Base-by-base conservation (phyloP, 2,888 invertebrate species). In the Callyntrura guangdongensis region DNA sequence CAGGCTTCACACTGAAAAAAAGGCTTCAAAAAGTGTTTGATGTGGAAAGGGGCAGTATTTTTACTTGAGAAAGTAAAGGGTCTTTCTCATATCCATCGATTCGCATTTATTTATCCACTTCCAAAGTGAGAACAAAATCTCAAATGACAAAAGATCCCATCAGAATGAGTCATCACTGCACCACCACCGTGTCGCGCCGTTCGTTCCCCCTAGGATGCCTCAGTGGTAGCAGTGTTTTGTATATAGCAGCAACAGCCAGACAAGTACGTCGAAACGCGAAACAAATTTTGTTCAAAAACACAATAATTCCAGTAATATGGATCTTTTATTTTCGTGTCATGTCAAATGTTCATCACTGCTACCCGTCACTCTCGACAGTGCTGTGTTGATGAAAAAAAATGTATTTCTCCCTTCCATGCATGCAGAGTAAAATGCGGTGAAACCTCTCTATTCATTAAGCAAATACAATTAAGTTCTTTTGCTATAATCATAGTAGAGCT, bases 401-500 rank as follows among this genome's bases (percentile, higher is more conserved):
- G 6, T 36, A 36, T 79, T 56, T 56, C 79, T 56, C 79, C 79
- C 59, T 74, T 22, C 22, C 22, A 20, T 27, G 8, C 22, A 49
- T 77, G 79, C 27, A 17, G 53, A 36, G 36, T 36, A 6, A 36
- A 36, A 36, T 27, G 12, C 36, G 56, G 59, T n/a, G 36, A 84
- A 84, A 17, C 69, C 74, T 72, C 74, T 59, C 74, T 74, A 20
- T 86, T 86, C 72, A 67, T 86, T 72, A 86, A 86, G 53, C 72
- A 86, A 86, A 86, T 86, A 86, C 86, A 86, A 86, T 86, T 86
- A 86, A 74, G 84, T 84, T 83, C 83, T 83, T 83, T 45, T 64
- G 22, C 36, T 25, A 14, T 49, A 49, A 49, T 49, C 74, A 69
- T 49, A 22, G 20, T 6, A 53, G n/a, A 77, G 49, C 9, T 36